These are phyloP conservation scores for Hippolais icterina DNA, from an alignment of 2,113 vertebrate genomes.

Conservation along the genomic window DNA sequence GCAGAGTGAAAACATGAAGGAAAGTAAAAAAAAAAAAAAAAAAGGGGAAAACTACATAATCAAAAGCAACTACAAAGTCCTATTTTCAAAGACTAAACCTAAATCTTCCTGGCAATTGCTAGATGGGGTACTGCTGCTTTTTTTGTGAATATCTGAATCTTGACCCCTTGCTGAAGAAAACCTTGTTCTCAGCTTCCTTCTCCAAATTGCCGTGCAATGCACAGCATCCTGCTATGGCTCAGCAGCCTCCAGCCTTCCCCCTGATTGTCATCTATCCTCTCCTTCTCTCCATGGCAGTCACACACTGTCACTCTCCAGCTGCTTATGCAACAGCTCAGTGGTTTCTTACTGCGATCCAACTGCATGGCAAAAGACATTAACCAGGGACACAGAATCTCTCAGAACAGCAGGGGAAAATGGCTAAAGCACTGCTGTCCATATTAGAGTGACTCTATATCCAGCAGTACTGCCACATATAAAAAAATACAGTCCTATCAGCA, in stretches of 20 bases:
- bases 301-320: slow-evolving; percentile 16
- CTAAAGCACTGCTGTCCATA: neutral
- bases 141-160: neutral
- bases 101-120: neutral
- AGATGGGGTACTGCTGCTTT: neutral
- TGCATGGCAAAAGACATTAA: neutral
- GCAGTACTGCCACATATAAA: neutral
- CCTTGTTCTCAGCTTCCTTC: neutral
- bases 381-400: neutral
- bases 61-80: neutral
- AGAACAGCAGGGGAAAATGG: neutral
- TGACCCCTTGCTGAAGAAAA: neutral
- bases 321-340: slow-evolving; percentile 11
- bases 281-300: neutral
- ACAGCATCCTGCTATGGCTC: neutral
- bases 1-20: neutral
- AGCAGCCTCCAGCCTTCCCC: neutral
- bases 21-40: neutral
- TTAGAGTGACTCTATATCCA: neutral
- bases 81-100: neutral
- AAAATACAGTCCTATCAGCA: neutral
- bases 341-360: neutral
- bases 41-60: neutral
- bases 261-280: neutral
- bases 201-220: neutral